Conservation (phyloP, 1,140 invertebrate species). For the Aphelenchoides fujianensis region DNA sequence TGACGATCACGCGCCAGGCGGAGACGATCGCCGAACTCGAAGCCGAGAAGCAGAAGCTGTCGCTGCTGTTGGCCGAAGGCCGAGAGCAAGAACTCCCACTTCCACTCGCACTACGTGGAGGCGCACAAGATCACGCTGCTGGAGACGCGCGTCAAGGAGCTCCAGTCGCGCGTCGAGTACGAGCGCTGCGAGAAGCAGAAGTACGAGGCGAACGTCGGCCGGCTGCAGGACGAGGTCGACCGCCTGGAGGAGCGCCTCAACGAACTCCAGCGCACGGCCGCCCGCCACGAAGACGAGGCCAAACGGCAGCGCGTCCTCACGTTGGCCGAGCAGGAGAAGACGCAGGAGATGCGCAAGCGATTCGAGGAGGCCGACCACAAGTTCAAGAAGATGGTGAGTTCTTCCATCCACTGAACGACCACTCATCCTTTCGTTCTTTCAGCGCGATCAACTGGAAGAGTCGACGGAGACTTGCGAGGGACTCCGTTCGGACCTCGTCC, state of each 20-base stretch:
- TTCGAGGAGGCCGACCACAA: conserved; percentile 9
- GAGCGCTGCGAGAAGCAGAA: conserved; percentile 17
- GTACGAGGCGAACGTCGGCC: neutral
- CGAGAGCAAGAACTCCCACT: neutral
- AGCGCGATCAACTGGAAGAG: conserved; percentile 21
- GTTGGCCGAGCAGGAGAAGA: conserved; percentile 8
- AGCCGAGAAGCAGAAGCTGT: conserved; percentile 8
- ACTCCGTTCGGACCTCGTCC: neutral
- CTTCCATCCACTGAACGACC: neutral
- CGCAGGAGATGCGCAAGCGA: neutral
- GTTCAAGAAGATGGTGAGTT: conserved; percentile 12
- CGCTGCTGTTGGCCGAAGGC: conserved; percentile 2
- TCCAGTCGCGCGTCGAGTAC: conserved; percentile 7
- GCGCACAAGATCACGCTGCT: conserved; percentile 12
- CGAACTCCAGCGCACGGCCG: conserved; percentile 4
- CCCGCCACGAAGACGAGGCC: conserved; percentile 13
- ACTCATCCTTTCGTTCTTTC: conserved; percentile 1
- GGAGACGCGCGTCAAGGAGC: neutral
- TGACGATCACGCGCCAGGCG: neutral
- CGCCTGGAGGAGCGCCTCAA: conserved; percentile 9
- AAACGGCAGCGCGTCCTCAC: neutral
- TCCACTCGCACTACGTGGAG: conserved; percentile 16
- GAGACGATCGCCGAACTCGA: conserved; percentile 21
- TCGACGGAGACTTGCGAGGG: neutral
- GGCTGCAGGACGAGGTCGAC: conserved; percentile 17